Percentiles rank a stretch among this genome's conserved stretches.
Evolutionary conservation across 2,113 vertebrate genomes (phyloP).

Genomic region (Meleagris gallopavo): DNA sequence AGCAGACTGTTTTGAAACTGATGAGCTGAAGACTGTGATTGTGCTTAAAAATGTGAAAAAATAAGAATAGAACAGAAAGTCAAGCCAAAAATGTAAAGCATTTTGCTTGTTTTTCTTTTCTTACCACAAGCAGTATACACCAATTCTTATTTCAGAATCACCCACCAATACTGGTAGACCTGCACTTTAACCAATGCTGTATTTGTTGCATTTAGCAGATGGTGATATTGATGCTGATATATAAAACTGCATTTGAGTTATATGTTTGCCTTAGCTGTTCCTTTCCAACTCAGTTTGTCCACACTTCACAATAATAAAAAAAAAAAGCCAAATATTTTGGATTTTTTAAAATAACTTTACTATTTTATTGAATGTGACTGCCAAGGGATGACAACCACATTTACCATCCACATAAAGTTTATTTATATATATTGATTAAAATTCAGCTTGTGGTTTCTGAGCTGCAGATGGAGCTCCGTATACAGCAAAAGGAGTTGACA

Average conservation of each 20-base stretch:
- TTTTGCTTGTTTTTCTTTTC: background rate
- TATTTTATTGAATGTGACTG: background rate
- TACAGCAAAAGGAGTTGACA: background rate
- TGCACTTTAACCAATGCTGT: background rate
- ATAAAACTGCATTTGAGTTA: background rate
- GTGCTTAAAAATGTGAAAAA: slow-evolving; percentile 1
- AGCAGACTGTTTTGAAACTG: background rate
- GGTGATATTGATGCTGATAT: background rate
- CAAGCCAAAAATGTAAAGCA: background rate
- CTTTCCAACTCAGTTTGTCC: background rate
- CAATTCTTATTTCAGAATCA: background rate
- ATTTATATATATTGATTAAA: slow-evolving; percentile 35
- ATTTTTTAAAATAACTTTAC: background rate
- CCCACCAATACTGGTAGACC: background rate
- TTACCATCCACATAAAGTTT: background rate
- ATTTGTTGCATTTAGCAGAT: background rate
- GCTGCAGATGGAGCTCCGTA: slow-evolving; percentile 38
- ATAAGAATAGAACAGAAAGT: background rate
- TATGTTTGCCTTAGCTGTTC: background rate
- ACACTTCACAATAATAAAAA: background rate
- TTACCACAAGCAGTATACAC: background rate
- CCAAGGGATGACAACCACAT: slow-evolving; percentile 8
- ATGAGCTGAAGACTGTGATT: background rate
- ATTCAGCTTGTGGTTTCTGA: slow-evolving; percentile 30
- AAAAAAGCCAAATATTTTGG: background rate